Conservation (phyloP, 2,888 invertebrate species). For the Tipula confusa region DNA sequence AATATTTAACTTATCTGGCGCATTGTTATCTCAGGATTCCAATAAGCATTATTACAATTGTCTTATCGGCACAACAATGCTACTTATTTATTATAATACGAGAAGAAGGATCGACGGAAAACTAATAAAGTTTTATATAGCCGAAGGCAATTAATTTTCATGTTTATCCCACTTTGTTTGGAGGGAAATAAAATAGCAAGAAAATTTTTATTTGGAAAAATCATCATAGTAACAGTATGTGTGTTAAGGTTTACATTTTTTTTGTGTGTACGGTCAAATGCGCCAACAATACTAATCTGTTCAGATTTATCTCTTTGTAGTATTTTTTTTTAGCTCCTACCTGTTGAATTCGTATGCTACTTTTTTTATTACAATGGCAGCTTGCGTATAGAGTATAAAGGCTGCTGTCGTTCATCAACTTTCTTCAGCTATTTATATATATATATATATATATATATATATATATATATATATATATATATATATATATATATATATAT, state of each 20-base stretch:
- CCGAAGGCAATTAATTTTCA: constrained; percentile 20
- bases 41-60: constrained; percentile 20
- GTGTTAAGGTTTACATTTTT: neutral
- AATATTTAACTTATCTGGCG: neutral
- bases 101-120: neutral
- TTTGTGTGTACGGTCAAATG: neutral
- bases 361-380: neutral
- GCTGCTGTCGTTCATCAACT: neutral
- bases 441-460: too few species aligned
- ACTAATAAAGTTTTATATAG: constrained; percentile 3
- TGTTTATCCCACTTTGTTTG: neutral
- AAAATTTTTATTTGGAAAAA: neutral
- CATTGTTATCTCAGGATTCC: constrained; percentile 3
- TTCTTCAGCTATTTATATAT: too few species aligned
- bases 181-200: neutral
- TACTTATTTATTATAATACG: neutral
- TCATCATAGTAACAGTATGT: neutral
- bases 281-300: neutral
- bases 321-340: neutral
- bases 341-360: neutral
- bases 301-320: neutral
- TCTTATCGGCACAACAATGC: constrained; percentile 16
- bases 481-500: too few species aligned
- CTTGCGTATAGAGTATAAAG: neutral
- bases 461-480: too few species aligned